Evolutionary conservation across 2,888 invertebrate genomes (phyloP).

Genomic region (Zaprionus bogoriensis): DNA sequence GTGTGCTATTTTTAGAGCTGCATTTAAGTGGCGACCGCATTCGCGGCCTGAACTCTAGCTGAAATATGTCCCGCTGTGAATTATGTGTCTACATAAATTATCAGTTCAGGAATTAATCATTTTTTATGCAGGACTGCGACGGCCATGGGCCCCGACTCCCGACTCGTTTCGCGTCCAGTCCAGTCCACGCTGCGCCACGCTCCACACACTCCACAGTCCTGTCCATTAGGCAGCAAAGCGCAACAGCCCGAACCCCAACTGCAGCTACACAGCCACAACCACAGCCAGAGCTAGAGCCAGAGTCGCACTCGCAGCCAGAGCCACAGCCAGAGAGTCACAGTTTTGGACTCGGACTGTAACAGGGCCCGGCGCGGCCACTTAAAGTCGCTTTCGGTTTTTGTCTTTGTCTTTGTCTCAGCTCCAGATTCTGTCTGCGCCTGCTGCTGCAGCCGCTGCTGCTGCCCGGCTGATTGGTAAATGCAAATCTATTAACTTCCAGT

Average conservation of each 20-base stretch:
- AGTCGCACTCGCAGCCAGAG: slow-evolving; percentile 14
- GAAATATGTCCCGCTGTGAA: slow-evolving; percentile 77
- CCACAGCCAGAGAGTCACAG: too few species aligned
- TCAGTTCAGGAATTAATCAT: slow-evolving; percentile 79
- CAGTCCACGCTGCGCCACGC: not conserved
- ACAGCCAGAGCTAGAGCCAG: slow-evolving; percentile 47
- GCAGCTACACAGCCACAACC: not conserved
- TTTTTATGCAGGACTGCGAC: slow-evolving; percentile 68
- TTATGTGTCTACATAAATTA: slow-evolving; percentile 81
- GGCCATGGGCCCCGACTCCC: not conserved
- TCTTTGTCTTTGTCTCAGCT: slow-evolving; percentile 58
- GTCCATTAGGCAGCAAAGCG: slow-evolving; percentile 68
- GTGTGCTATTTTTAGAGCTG: slow-evolving; percentile 68
- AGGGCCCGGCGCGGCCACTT: slow-evolving; percentile 53
- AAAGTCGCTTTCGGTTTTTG: slow-evolving; percentile 65
- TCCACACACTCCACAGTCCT: slow-evolving; percentile 24
- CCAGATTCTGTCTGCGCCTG: too few species aligned
- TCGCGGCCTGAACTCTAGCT: slow-evolving; percentile 72
- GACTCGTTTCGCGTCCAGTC: slow-evolving; percentile 1
- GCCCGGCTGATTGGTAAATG: not conserved
- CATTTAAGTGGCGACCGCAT: slow-evolving; percentile 72
- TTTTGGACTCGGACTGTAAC: slow-evolving; percentile 36
- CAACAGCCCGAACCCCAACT: slow-evolving; percentile 41
- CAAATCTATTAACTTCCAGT: not conserved
- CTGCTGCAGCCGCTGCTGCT: not conserved